Evolutionary conservation across 1,140 invertebrate genomes (phyloP).

Genomic region (Trypoxylus dichotomus): DNA sequence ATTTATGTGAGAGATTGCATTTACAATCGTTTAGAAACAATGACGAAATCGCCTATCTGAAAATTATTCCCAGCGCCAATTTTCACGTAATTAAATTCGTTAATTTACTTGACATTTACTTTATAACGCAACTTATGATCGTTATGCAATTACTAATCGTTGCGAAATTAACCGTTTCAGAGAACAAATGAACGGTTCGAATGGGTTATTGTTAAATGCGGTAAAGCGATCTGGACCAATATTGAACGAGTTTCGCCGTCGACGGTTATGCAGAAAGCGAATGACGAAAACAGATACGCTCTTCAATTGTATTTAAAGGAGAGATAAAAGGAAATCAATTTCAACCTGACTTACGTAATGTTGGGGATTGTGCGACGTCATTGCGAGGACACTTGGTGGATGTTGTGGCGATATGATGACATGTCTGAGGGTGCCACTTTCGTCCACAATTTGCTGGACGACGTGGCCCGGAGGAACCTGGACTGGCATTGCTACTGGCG

Average conservation of each 20-base stretch:
- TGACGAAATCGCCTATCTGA: background rate
- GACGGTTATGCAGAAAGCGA: background rate
- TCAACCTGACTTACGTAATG: slow-evolving; percentile 66
- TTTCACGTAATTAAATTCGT: slow-evolving; percentile 6
- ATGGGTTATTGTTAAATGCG: background rate
- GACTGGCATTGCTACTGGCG: slow-evolving; percentile 80
- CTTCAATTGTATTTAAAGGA: background rate
- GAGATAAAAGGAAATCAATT: background rate
- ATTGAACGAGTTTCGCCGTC: background rate
- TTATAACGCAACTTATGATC: background rate
- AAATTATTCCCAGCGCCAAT: background rate
- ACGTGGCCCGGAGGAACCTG: slow-evolving; percentile 87
- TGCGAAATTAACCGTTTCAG: background rate
- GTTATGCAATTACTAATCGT: background rate
- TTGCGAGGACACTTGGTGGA: slow-evolving; percentile 56
- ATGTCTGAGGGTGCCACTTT: slow-evolving; percentile 81
- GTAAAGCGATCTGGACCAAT: background rate
- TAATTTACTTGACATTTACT: slow-evolving; percentile 12
- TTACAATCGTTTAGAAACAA: background rate
- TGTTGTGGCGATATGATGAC: slow-evolving; percentile 79
- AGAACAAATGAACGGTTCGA: background rate
- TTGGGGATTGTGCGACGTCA: slow-evolving; percentile 54
- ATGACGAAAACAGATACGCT: background rate
- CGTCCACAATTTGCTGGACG: slow-evolving; percentile 87
- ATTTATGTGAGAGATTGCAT: background rate